A percentile compares a stretch with the other conserved stretches of the same genome.
Evolutionary conservation across 2,888 invertebrate genomes (phyloP).

Genomic region (Hirtodrosophila confusa): DNA sequence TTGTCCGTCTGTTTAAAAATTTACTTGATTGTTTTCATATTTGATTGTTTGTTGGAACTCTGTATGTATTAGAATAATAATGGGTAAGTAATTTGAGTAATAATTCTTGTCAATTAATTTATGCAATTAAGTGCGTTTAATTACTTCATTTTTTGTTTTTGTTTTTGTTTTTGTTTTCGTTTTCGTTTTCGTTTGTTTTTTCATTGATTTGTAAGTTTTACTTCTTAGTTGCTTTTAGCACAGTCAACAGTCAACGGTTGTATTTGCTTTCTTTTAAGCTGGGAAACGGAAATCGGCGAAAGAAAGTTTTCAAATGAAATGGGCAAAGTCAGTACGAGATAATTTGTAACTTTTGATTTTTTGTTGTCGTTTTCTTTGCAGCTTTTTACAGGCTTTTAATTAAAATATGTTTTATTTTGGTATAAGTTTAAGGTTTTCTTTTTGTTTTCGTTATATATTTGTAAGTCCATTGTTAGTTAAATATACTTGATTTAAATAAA

Average conservation of each 20-base stretch:
- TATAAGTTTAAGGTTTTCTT: constrained; percentile 26
- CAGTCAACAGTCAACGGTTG: constrained; percentile 54
- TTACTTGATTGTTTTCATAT: constrained; percentile 73
- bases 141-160: constrained; percentile 1
- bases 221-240: constrained; percentile 31
- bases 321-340: constrained; percentile 17
- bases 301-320: background rate
- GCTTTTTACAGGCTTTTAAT: constrained; percentile 55
- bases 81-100: constrained; percentile 13
- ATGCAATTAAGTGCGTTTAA: constrained; percentile 8
- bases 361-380: constrained; percentile 36
- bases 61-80: constrained; percentile 49
- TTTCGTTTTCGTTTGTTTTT: too few relatives aligned
- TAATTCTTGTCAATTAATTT: background rate
- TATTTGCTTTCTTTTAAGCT: constrained; percentile 28
- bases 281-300: constrained; percentile 13
- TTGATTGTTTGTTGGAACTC: constrained; percentile 73
- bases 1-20: constrained; percentile 48
- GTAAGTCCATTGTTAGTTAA: constrained; percentile 77
- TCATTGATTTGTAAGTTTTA: constrained; percentile 3
- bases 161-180: too few relatives aligned
- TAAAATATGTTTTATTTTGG: constrained; percentile 25
- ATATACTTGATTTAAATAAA: constrained; percentile 71
- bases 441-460: constrained; percentile 44
- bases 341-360: constrained; percentile 26